Evolutionary conservation across 2,797 vertebrate genomes (phyloP).

Genomic region (Tympanoctomys barrerae): DNA sequence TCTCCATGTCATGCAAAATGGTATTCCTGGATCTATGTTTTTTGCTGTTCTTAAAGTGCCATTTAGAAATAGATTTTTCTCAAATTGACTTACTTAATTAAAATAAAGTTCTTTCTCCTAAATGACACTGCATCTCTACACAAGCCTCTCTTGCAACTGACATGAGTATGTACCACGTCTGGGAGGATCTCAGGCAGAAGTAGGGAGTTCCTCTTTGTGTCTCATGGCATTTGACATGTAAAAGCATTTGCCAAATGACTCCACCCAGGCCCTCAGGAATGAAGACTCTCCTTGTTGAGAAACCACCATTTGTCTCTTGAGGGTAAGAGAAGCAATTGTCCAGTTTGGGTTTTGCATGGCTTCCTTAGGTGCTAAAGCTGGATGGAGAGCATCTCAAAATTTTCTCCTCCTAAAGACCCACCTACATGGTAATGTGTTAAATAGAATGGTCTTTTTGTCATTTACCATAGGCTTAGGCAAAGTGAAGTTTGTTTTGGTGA

Average conservation of each 20-base stretch:
- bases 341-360: constrained; percentile 8
- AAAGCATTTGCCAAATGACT: not conserved
- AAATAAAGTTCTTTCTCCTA: constrained; percentile 51
- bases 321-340: constrained; percentile 19
- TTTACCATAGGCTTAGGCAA: not conserved
- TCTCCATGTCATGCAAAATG: constrained; percentile 36
- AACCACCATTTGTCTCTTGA: not conserved
- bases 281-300: constrained; percentile 34
- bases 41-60: not conserved
- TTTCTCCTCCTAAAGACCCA: not conserved
- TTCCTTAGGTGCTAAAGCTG: constrained; percentile 18
- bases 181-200: not conserved
- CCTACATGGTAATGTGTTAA: not conserved
- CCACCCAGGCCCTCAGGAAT: not conserved
- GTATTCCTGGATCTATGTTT: not conserved
- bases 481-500: not conserved
- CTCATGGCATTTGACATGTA: not conserved
- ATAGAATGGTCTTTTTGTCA: not conserved
- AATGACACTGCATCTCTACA: not conserved
- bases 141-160: not conserved
- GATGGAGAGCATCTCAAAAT: not conserved
- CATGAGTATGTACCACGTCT: not conserved
- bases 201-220: not conserved
- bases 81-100: not conserved
- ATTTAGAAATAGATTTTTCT: constrained; percentile 16